phyloP scores from a whole-genome alignment of 2,113 vertebrate genomes.

The Ptychochromis oligacanthus region DNA sequence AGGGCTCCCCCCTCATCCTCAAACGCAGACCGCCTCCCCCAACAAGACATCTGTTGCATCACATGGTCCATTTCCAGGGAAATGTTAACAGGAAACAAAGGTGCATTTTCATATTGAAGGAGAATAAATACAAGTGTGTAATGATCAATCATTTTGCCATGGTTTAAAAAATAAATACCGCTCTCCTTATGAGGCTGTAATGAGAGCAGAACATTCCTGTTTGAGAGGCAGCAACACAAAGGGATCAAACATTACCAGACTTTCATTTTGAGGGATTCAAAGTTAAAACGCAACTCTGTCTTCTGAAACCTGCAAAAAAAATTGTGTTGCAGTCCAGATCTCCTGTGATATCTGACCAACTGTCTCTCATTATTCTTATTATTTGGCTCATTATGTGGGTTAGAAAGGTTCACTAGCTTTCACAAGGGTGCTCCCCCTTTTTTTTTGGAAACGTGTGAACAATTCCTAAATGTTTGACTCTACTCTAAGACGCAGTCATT shows the following conservation, averaged over 20 bases:
- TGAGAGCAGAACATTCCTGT: conserved; percentile 46
- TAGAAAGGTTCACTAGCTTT: conserved; percentile 40
- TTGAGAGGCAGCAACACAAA: conserved; percentile 21
- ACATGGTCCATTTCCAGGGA: conserved; percentile 56
- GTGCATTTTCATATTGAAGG: neutral
- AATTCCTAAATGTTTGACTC: conserved; percentile 26
- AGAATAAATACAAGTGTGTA: conserved; percentile 27
- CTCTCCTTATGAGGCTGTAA: neutral
- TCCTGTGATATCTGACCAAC: neutral
- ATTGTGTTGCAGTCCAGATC: conserved; percentile 8
- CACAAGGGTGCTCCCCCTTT: conserved; percentile 7
- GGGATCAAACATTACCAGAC: neutral
- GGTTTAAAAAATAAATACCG: conserved; percentile 47
- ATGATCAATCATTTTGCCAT: conserved; percentile 15
- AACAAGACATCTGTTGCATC: conserved; percentile 39
- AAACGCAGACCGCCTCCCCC: conserved; percentile 12
- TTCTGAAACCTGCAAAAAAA: neutral
- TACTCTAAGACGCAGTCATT: conserved; percentile 55
- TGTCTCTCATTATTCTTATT: neutral
- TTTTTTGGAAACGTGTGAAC: conserved; percentile 30
- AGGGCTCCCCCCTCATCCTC: conserved; percentile 33
- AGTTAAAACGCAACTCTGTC: conserved; percentile 19
- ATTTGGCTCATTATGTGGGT: conserved; percentile 63
- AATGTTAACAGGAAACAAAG: conserved; percentile 11
- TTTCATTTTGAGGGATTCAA: conserved; percentile 3